Conservation (phyloP, 2,113 vertebrate species). For the Piprites chloris region DNA sequence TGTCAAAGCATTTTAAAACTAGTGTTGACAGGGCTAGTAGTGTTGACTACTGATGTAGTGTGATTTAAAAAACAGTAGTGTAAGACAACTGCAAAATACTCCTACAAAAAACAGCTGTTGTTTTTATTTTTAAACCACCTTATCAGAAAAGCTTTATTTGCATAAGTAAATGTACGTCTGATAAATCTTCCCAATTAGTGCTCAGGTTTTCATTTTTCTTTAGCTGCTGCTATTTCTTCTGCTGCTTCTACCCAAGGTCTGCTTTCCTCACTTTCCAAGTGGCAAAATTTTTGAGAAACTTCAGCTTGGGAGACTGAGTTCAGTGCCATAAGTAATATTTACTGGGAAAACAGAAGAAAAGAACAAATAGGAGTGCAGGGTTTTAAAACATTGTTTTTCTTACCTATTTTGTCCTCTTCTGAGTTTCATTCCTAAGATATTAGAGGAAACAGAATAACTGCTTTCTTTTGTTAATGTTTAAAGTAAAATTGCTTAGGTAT, state of each 20-base stretch:
- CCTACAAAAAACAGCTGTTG: background rate
- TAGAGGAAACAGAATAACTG: background rate
- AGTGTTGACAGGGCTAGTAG: background rate
- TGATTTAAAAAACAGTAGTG: background rate
- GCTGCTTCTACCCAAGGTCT: background rate
- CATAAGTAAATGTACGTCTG: background rate
- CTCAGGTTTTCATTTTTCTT: background rate
- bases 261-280: background rate
- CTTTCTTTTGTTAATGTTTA: background rate
- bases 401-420: background rate
- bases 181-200: background rate
- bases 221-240: background rate
- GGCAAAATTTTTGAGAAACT: background rate
- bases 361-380: background rate
- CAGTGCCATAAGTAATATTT: background rate
- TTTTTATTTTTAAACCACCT: background rate
- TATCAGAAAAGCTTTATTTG: background rate
- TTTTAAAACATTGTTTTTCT: background rate
- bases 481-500: background rate
- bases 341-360: background rate
- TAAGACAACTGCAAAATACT: background rate
- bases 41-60: background rate
- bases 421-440: background rate
- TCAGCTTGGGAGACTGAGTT: background rate
- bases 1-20: background rate